Percentiles rank a stretch among this genome's conserved stretches.
Evolutionary conservation across 2,888 invertebrate species (phyloP).

Genomic region (Pristionchus exspectatus): DNA sequence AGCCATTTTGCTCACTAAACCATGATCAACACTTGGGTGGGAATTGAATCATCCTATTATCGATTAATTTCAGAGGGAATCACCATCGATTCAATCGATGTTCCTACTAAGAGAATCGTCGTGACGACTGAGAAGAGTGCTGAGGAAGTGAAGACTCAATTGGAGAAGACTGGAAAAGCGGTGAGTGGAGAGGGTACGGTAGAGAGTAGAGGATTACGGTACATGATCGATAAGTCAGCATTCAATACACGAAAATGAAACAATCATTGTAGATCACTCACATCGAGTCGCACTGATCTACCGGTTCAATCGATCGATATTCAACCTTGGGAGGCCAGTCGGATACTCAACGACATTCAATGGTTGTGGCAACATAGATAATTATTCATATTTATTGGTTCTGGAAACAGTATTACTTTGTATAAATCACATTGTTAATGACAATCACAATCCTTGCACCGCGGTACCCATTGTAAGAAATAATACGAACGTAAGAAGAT

Average conservation of each 20-base stretch:
- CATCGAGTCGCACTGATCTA: constrained; percentile 31
- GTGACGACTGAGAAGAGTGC: constrained; percentile 79
- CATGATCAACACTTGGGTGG: constrained; percentile 1
- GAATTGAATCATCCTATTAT: neutral
- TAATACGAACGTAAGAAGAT: constrained; percentile 16
- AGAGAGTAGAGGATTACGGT: neutral
- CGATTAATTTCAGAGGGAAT: constrained; percentile 69
- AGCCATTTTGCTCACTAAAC: neutral
- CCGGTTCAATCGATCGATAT: constrained; percentile 27
- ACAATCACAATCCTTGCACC: neutral
- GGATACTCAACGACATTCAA: constrained; percentile 42
- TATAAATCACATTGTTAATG: neutral
- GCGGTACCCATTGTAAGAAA: constrained; percentile 17
- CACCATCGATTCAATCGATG: constrained; percentile 78
- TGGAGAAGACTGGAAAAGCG: constrained; percentile 81
- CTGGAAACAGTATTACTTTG: constrained; percentile 37
- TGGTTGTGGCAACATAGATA: constrained; percentile 45
- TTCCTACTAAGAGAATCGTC: constrained; percentile 78
- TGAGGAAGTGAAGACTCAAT: constrained; percentile 78
- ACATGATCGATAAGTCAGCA: neutral
- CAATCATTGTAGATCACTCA: constrained; percentile 31
- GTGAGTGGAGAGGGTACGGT: constrained; percentile 58
- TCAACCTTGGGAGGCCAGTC: constrained; percentile 9
- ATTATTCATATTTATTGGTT: constrained; percentile 35
- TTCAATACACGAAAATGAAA: neutral